Evolutionary conservation across 2,113 vertebrate genomes (phyloP).

Genomic region (Corapipo altera): DNA sequence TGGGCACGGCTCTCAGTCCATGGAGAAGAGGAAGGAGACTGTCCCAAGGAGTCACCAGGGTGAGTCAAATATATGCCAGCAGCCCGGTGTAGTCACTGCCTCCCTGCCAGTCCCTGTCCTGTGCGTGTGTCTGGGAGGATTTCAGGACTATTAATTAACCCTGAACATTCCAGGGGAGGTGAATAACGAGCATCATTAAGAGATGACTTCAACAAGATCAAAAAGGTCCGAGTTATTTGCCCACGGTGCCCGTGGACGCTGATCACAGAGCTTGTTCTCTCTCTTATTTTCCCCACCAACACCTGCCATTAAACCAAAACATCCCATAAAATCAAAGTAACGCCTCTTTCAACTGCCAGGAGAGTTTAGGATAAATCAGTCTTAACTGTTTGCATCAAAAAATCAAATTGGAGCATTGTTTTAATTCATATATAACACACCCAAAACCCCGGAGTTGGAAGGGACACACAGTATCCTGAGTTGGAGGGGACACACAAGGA

Average conservation of each 20-base stretch:
- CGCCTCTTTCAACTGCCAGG: neutral
- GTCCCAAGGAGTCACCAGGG: neutral
- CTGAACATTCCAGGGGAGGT: conserved; percentile 1
- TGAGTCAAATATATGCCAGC: neutral
- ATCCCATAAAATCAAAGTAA: neutral
- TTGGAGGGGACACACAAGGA: too few relatives aligned
- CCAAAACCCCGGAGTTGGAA: neutral
- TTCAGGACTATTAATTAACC: conserved; percentile 32
- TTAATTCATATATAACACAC: neutral
- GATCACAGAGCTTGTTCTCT: neutral
- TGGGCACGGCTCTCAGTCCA: neutral
- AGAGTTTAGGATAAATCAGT: neutral
- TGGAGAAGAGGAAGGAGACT: neutral
- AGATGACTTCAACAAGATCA: conserved; percentile 13
- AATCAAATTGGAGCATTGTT: conserved; percentile 10
- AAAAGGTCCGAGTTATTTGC: neutral
- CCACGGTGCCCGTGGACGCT: neutral
- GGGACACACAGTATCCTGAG: too few relatives aligned
- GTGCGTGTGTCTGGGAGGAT: neutral
- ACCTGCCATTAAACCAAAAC: neutral
- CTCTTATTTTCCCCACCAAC: conserved; percentile 10
- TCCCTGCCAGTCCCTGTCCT: neutral
- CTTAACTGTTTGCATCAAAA: neutral
- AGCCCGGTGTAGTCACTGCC: neutral
- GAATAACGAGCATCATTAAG: conserved; percentile 13